Conservation (phyloP, 2,113 vertebrate species). For the Ranitomeya imitator region DNA sequence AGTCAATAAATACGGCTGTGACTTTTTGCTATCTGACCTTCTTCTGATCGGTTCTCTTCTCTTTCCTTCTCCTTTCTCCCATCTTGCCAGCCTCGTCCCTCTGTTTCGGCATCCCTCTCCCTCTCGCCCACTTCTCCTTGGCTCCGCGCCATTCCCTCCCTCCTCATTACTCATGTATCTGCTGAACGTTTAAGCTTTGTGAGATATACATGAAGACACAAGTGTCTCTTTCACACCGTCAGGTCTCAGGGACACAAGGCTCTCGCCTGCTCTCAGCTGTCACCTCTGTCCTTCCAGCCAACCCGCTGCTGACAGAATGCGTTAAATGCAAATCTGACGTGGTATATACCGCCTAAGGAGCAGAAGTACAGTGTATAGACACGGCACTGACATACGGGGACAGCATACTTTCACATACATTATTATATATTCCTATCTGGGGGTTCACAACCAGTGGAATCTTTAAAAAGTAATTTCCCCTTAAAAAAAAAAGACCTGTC, state of each 20-base stretch:
- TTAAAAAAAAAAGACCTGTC: background rate
- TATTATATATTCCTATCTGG: background rate
- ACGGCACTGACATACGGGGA: background rate
- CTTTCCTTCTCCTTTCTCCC: background rate
- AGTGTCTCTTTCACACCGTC: conserved; percentile 54
- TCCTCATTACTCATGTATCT: conserved; percentile 52
- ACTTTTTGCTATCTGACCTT: background rate
- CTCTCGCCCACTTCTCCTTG: conserved; percentile 25
- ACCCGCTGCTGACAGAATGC: conserved; percentile 24
- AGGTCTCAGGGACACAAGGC: conserved; percentile 46
- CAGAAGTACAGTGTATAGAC: background rate
- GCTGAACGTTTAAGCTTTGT: conserved; percentile 53
- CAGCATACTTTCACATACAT: background rate
- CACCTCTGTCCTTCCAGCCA: background rate
- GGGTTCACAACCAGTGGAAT: background rate
- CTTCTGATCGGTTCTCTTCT: background rate
- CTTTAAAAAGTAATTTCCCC: background rate
- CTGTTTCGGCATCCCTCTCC: background rate
- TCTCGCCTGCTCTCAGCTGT: no score
- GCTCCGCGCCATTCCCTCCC: conserved; percentile 35
- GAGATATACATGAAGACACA: conserved; percentile 56
- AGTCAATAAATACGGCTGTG: background rate
- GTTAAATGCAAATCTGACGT: conserved; percentile 28
- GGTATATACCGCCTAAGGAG: background rate
- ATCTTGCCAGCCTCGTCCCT: background rate